Evolutionary conservation across 2,113 vertebrate species (phyloP).

Genomic region (Microcebus jonahi): DNA sequence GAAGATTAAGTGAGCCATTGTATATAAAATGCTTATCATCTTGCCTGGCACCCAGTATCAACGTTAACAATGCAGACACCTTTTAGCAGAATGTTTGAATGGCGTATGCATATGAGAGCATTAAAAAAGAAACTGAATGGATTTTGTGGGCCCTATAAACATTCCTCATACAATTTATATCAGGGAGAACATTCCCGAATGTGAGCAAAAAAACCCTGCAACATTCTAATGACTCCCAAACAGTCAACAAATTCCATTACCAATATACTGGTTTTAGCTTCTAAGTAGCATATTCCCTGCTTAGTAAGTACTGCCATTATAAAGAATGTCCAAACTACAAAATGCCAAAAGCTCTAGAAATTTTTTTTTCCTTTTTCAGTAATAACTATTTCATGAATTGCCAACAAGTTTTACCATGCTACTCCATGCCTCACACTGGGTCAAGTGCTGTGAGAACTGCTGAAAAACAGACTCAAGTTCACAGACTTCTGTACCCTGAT

Average conservation of each 20-base stretch:
- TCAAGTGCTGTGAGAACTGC: not conserved
- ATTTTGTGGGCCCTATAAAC: not conserved
- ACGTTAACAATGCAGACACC: not conserved
- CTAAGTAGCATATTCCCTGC: slow-evolving; percentile 67
- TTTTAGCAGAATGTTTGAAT: not conserved
- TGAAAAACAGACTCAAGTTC: not conserved
- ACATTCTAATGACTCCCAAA: not conserved
- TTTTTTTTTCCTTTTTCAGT: not conserved
- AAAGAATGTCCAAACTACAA: slow-evolving; percentile 73
- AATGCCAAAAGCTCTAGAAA: slow-evolving; percentile 10
- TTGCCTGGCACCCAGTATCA: not conserved
- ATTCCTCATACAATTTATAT: not conserved
- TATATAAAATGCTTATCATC: not conserved
- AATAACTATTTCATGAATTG: not conserved
- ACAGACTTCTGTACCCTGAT: not conserved
- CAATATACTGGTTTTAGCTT: slow-evolving; percentile 48
- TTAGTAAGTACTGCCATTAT: slow-evolving; percentile 69
- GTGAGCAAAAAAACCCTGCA: not conserved
- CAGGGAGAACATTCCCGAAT: not conserved
- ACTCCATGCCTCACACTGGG: not conserved
- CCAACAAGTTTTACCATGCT: not conserved
- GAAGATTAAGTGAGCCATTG: not conserved
- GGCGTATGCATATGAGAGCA: not conserved
- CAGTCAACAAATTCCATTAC: not conserved
- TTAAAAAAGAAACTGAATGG: not conserved